Base-by-base conservation (phyloP, 2,113 vertebrate genomes). In the Vulpes vulpes region DNA sequence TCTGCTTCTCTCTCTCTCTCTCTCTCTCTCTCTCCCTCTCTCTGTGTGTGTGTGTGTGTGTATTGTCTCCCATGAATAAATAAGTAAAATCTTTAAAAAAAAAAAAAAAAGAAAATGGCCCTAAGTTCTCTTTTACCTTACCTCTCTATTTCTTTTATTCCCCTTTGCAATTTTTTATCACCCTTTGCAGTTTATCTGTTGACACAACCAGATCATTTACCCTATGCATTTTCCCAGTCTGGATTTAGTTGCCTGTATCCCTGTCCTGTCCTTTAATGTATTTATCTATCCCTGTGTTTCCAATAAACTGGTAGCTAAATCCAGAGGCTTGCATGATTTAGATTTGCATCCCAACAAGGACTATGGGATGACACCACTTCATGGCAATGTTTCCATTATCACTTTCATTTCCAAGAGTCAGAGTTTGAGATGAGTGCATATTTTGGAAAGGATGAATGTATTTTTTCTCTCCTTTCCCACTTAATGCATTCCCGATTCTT, bases 381-480 rank as follows among this genome's bases (percentile, higher is more conserved):
- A 35, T 32, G n/a, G 30, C 23, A n/a, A 32, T 23, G 17, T 62
- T 69, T 38, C 11, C 53, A 9, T 27, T 51, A 27, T 19, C 17
- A 4, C 55, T 79, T 20, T 43, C 15, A 27, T 23, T 69, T 51
- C 55, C 71, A 89, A 32, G 30, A 94, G 89, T 84, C 78, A 27
- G 17, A 79, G 71, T 17, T 19, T 71, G 27, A 62, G 19, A 8
- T 22, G 22, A 65, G 27, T n/a, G 53, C 22, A 20, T 67, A 69
- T 87, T 87, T 80, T 53, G 74, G 59, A 91, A 95, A 22, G 35
- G 51, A n/a, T n/a, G 5, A 67, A 7, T 38, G 32, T 62, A 25
- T 51, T 78, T 91, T 91, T 64, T 86, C 55, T 83, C 57, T 71
- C n/a, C n/a, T 96, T 38, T 78, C 23, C 60, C 65, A 78, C 43